Percentiles rank a stretch among this genome's conserved stretches.
phyloP scores from a whole-genome alignment of 2,797 vertebrate genomes.

The Silurus aristotelis region DNA sequence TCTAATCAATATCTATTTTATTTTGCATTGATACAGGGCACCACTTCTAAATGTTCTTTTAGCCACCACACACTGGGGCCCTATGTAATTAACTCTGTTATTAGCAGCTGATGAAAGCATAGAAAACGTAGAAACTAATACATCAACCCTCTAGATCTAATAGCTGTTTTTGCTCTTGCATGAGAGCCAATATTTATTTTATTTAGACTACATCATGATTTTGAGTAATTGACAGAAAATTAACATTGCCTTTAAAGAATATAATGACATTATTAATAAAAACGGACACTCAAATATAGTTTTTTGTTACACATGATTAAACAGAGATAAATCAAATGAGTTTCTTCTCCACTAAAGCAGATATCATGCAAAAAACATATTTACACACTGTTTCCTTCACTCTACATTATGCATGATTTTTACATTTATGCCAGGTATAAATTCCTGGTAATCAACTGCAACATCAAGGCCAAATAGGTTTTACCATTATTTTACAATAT shows the following conservation, averaged over 20 bases:
- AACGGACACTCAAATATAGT: too few relatives aligned
- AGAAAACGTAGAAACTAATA: neutral
- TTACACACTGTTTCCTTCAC: neutral
- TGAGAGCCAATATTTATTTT: conserved; percentile 5
- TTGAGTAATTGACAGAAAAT: neutral
- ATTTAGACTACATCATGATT: neutral
- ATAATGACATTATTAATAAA: neutral
- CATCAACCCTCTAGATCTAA: neutral
- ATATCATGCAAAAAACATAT: neutral
- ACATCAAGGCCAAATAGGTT: neutral
- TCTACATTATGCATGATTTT: neutral
- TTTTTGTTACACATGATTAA: neutral
- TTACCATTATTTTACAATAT: neutral
- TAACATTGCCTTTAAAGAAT: neutral
- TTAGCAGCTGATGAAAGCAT: neutral
- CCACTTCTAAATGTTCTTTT: neutral
- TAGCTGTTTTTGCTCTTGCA: neutral
- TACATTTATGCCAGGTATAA: neutral
- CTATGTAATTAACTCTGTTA: neutral
- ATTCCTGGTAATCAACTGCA: neutral
- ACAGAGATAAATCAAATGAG: neutral
- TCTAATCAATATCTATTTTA: neutral
- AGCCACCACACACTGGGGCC: neutral
- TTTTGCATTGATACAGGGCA: neutral
- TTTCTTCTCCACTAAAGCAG: neutral